Base-by-base conservation (phyloP, 92 coral and sea anemone genomes). In the Parazoanthus darwini region DNA sequence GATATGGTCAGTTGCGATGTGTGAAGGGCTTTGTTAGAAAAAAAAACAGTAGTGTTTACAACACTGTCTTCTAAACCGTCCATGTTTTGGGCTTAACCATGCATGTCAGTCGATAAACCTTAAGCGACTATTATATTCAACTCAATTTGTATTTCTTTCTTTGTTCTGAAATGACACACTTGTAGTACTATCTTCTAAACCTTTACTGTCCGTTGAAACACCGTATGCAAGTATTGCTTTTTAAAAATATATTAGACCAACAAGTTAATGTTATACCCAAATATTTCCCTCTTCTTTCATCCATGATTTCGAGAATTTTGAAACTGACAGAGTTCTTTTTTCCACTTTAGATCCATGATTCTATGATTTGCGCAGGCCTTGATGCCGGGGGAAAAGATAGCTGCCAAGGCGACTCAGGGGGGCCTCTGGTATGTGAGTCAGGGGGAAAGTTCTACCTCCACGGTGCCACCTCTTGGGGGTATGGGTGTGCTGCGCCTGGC, bases 351-450 rank as follows among this genome's bases (percentile, higher is more conserved):
- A 82, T 82, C 11, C 86, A 82, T 37, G 86, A 67, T n/a, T 82
- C 86, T 9, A 82, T 82, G 86, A 82, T 82, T 33, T 82, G 86
- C 75, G 86, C 86, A 4, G 86, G 86, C 16, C 38, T 82, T 9
- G 86, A 82, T 67, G 86, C 77, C 1, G 86, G 86, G 18, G 86
- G 86, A 8, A 82, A 82, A 68, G 86, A 82, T 29, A 82, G 86
- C 29, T 82, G 86, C 77, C 86, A 82, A 82, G 86, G 86, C 43
- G 86, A 82, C 39, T 82, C 86, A 67, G 86, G 86, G 63, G 86
- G 86, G 3, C 86, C 86, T 42, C 75, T 82, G 4, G 77, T 82
- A 23, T 82, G 86, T 42, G 86, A 82, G 13, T 82, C 86, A 39
- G 86, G 86, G 77, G 86, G 86, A 38, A 43, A 77, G 10, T 82